phyloP scores from a whole-genome alignment of 2,888 invertebrate species.

The Syrista parreyssii region DNA sequence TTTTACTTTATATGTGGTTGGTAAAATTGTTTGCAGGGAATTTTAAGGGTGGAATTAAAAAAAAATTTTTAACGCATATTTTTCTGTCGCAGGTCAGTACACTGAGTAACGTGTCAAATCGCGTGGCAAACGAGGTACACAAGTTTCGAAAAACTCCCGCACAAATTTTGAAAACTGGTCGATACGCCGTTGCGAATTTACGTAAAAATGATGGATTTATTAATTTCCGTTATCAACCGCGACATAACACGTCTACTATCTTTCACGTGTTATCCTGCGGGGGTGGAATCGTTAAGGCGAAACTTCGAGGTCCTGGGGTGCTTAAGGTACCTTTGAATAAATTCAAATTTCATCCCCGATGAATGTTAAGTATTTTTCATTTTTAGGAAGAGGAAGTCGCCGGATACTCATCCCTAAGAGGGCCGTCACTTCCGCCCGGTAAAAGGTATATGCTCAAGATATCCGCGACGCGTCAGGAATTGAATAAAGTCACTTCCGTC shows the following conservation, averaged over 20 bases:
- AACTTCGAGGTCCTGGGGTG: slow-evolving; percentile 55
- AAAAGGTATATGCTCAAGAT: slow-evolving; percentile 60
- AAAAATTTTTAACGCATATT: not conserved
- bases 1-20: slow-evolving; percentile 62
- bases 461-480: slow-evolving; percentile 54
- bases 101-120: slow-evolving; percentile 57
- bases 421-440: slow-evolving; percentile 55
- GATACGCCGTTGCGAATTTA: slow-evolving; percentile 51
- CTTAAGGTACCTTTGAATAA: slow-evolving; percentile 40
- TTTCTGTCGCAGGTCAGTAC: slow-evolving; percentile 45
- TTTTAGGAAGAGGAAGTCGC: slow-evolving; percentile 55
- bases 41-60: not conserved
- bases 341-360: not conserved
- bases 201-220: slow-evolving; percentile 56
- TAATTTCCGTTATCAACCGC: slow-evolving; percentile 59
- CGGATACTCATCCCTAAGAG: slow-evolving; percentile 54
- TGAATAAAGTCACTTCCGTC: slow-evolving; percentile 54
- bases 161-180: slow-evolving; percentile 51
- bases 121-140: slow-evolving; percentile 53
- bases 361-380: not conserved
- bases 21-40: slow-evolving; percentile 16
- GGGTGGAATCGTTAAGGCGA: slow-evolving; percentile 55
- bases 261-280: slow-evolving; percentile 61
- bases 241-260: slow-evolving; percentile 54
- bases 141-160: slow-evolving; percentile 57